Base-by-base conservation (phyloP, 2,888 invertebrate species). In the Rotaria magnacalcarata region DNA sequence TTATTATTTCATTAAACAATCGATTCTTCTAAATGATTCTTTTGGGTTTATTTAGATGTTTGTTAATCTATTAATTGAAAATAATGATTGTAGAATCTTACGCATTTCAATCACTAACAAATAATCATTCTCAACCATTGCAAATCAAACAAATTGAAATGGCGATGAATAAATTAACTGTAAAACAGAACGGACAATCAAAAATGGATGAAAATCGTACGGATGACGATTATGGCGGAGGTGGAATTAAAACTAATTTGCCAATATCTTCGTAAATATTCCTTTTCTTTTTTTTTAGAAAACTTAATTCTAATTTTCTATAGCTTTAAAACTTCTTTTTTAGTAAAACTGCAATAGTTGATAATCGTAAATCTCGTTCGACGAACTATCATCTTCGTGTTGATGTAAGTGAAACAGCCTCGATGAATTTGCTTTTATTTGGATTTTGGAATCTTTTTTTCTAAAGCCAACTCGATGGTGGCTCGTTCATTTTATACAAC, bases 1-100 rank as follows among this genome's bases (percentile, higher is more conserved):
- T 67, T 67, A 67, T 67, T 67, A 67, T 67, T 60, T 34, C 7
- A 19, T 14, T 6, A 5, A 67, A 34, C 34, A 34, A 34, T 34
- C 34, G 34, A 34, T 34, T 34, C 34, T 34, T 34, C 34, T 34
- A 34, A 34, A 34, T 34, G 34, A 34, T 34, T 34, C 2, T 34
- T 34, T 34, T 34, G 34, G 34, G 6, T 67, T 67, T 0, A 34
- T 67, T 67, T 67, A 67, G 67, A 67, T 67, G 67, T 16, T 67
- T 67, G 19, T 19, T 67, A 41, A 67, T 67, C 19, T 67, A 16
- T 34, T 67, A 14, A 7, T 27, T 41, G 19, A 67, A 67, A 19
- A 67, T 11, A 67, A 67, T 67, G 67, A 67, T 67, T 19, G 67
- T 67, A 67, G 67, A 67, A 67, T 67, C 67, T 67, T 41, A 27